Evolutionary conservation across 2,797 vertebrate species (phyloP).

Genomic region (Acipenser oxyrinchus): DNA sequence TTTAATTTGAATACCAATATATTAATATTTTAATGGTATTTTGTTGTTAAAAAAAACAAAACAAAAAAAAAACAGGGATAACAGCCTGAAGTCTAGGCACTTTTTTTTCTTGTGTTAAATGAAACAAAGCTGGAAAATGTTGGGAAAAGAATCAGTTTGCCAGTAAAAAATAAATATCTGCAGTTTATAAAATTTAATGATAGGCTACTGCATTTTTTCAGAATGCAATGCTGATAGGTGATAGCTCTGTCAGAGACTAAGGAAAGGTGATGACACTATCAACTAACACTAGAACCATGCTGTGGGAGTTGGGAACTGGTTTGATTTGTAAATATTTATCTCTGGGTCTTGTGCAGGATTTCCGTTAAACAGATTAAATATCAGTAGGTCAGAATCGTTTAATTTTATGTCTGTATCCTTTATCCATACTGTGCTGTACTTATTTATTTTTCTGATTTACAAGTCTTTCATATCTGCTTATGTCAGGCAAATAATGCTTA

Average conservation of each 20-base stretch:
- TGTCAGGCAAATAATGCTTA: background rate
- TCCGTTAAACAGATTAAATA: slow-evolving; percentile 14
- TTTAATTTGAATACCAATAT: too few relatives aligned
- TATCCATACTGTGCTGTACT: slow-evolving; percentile 4
- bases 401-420: background rate
- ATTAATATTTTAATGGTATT: too few relatives aligned
- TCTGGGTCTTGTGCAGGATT: slow-evolving; percentile 24
- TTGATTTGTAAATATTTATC: slow-evolving; percentile 9
- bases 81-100: too few relatives aligned
- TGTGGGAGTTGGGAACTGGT: slow-evolving; percentile 20
- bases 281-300: slow-evolving; percentile 45
- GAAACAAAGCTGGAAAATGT: too few relatives aligned
- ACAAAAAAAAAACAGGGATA: too few relatives aligned
- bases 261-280: slow-evolving; percentile 32
- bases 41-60: too few relatives aligned
- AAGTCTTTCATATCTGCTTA: background rate
- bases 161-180: too few relatives aligned
- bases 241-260: slow-evolving; percentile 36
- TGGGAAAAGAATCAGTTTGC: too few relatives aligned
- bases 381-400: slow-evolving; percentile 8
- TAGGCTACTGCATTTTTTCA: too few relatives aligned
- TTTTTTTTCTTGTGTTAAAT: too few relatives aligned
- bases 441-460: slow-evolving; percentile 2
- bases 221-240: too few relatives aligned
- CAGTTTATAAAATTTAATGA: too few relatives aligned